Base-by-base conservation (phyloP, 2,797 vertebrate species). In the Halcyon smyrnensis region DNA sequence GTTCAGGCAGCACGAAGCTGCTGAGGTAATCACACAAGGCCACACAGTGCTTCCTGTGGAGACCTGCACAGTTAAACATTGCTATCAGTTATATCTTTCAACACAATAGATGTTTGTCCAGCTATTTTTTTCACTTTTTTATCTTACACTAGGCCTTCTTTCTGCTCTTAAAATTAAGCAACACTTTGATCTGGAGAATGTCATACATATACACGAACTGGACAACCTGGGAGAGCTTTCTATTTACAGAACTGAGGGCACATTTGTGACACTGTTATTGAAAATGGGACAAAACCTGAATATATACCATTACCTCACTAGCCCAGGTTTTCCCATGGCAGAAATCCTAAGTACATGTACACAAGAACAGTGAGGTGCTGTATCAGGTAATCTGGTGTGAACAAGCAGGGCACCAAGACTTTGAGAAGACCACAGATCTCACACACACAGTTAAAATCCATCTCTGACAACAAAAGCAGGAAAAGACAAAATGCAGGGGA, bases 381-480 rank as follows among this genome's bases (percentile, higher is more conserved):
- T 14, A 46, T 53, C 54, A 1, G 0, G 11, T 48, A 62, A 80
- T 6, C 19, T 0, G 0, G 11, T n/a, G 15, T n/a, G 25, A 12
- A 51, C 9, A 82, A 79, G 27, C 12, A 68, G 24, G 18, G 18
- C 17, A 87, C 28, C 12, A 60, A 48, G 9, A 19, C 8, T 39
- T 50, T 43, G 18, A 56, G 36, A 75, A 68, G 19, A 76, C 1
- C n/a, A 68, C 14, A 68, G 5, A 76, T 36, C 18, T 4, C 6
- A 71, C 11, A 4, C 20, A 23, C 37, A 15, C 4, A 45, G n/a
- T 60, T 45, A 69, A 76, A 84, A 90, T 32, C 13, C 17, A 23
- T 25, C 15, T 76, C 51, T 76, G 12, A 12, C 24, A 11, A 45
- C 17, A 87, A 67, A 81, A 32, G 5, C 12, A 46, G 27, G 15